Percentiles rank a stretch among this genome's conserved stretches.
phyloP scores from a whole-genome alignment of 2,113 vertebrate genomes.

The Mastomys natalensis region DNA sequence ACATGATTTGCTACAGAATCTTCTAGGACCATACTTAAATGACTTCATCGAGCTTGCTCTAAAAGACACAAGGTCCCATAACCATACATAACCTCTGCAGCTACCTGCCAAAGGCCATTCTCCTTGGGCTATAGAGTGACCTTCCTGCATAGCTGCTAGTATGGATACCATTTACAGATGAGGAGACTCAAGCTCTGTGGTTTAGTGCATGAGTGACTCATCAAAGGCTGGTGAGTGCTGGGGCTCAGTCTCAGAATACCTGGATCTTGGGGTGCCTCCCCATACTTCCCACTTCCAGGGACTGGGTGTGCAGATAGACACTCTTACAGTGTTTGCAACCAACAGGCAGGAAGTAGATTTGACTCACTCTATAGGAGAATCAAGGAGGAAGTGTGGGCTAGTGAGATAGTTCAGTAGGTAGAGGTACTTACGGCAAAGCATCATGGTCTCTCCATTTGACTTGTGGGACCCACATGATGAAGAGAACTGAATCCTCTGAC shows the following conservation, averaged over 20 bases:
- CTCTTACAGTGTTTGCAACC: neutral
- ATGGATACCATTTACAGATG: neutral
- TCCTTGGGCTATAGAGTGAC: too few relatives aligned
- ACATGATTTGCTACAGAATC: neutral
- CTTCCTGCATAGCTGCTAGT: rapidly evolving
- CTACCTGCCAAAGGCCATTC: neutral
- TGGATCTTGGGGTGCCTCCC: neutral
- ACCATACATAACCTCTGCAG: neutral
- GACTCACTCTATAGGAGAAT: neutral
- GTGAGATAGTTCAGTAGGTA: neutral
- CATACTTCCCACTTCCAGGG: neutral
- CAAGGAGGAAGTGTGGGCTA: neutral
- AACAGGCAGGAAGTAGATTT: neutral
- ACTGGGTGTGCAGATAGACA: neutral
- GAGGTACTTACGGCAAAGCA: too few relatives aligned
- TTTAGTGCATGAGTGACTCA: neutral
- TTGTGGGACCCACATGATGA: neutral
- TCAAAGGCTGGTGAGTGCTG: neutral
- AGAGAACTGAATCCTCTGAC: neutral
- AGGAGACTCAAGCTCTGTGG: neutral
- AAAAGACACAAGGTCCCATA: neutral
- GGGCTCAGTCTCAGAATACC: neutral
- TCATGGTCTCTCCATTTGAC: neutral
- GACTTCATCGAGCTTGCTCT: neutral
- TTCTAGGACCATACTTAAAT: neutral